Evolutionary conservation across 2,113 vertebrate species (phyloP), one percentile per base, ranked within the genome.

Genomic region (Psammodynastes pulverulentus): DNA sequence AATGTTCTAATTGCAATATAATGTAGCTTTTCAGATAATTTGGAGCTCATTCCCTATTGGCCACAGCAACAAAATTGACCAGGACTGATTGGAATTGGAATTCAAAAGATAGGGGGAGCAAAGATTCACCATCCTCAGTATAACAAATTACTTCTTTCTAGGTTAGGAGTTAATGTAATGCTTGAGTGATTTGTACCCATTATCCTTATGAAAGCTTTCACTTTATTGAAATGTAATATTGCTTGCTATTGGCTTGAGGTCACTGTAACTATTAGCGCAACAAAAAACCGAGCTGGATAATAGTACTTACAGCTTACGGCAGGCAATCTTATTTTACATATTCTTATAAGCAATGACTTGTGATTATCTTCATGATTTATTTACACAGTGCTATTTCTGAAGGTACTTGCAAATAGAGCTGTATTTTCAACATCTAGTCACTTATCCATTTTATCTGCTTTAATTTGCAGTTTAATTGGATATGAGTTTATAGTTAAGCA

Each of bases 201-300:
- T 88, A 91, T 94, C 88, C 51, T 94, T 9, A 29, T 84, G 92
- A 91, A 2, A 3, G 1, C 0, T 86, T 91, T 90, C 5, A 79
- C 26, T 88, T 46, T 54, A 84, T 26, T n/a, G 86, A 92, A 92
- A 86, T 87, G 49, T 72, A 87, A 39, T 62, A 87, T 88, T 93
- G 54, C n/a, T 92, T 49, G 39, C 39, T 52, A 52, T 43, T 56
- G 87, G 3, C 29, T 46, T 4, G 46, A 84, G 24, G 54, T 45
- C 7, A 86, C 39, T 86, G 46, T 52, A 92, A 88, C 29, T 0
- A 92, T 34, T 53, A 86, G 1, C 19, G 51, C 92, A 91, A 72
- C 90, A 62, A 10, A 58, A 89, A 94, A 62, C 9, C n/a, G 24
- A 48, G 34, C 67, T 56, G 15, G 17, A 88, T n/a, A 86, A 34